phyloP scores from a whole-genome alignment of 1,140 invertebrate species.

The Lordiphosa mommai region DNA sequence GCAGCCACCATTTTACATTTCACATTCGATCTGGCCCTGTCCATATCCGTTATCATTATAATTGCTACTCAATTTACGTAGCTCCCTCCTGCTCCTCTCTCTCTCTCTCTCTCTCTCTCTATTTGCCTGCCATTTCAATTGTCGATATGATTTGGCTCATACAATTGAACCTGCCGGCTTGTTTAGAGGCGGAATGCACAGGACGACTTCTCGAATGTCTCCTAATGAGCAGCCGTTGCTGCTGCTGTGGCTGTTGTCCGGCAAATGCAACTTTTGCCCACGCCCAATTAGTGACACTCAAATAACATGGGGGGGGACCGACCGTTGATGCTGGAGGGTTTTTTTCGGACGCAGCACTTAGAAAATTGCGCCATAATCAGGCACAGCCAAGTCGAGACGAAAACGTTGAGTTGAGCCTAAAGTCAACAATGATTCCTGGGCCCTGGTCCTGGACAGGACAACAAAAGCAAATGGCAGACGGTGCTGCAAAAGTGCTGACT shows the following conservation, averaged over 20 bases:
- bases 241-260: slow-evolving; percentile 38
- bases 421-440: slow-evolving; percentile 50
- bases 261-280: slow-evolving; percentile 53
- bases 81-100: background rate
- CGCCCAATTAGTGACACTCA: slow-evolving; percentile 71
- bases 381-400: slow-evolving; percentile 20
- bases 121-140: background rate
- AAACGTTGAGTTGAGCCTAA: slow-evolving; percentile 27
- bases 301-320: slow-evolving; percentile 36
- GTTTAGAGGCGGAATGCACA: slow-evolving; percentile 1
- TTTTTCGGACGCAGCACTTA: slow-evolving; percentile 58
- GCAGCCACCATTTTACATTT: too few relatives aligned
- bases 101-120: background rate
- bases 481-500: slow-evolving; percentile 69
- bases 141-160: background rate
- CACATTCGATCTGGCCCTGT: background rate
- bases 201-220: slow-evolving; percentile 31
- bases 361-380: slow-evolving; percentile 74
- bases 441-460: slow-evolving; percentile 11
- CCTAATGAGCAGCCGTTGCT: slow-evolving; percentile 19
- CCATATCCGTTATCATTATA: slow-evolving; percentile 19
- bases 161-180: slow-evolving; percentile 1
- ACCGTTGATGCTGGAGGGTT: background rate
- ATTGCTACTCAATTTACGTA: slow-evolving; percentile 30
- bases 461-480: slow-evolving; percentile 43